Conservation (phyloP, 2,888 invertebrate genomes). For the Xylota segnis region DNA sequence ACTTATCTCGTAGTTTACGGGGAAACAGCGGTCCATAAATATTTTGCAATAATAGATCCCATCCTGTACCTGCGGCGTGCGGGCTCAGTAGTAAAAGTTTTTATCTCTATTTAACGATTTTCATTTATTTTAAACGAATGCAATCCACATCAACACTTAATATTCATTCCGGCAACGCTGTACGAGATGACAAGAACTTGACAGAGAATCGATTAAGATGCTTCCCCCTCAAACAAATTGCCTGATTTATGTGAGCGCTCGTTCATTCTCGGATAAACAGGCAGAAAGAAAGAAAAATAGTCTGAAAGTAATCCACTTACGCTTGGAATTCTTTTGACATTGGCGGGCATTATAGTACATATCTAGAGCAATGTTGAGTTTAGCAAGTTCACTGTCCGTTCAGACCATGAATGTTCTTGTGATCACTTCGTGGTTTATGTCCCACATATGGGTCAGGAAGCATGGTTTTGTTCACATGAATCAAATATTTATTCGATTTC, state of each 20-base stretch:
- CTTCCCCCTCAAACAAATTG: slow-evolving; percentile 32
- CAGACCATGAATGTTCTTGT: neutral
- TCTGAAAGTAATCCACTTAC: slow-evolving; percentile 32
- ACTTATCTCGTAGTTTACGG: slow-evolving; percentile 6
- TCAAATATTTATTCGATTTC: slow-evolving; percentile 7
- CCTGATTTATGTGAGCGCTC: slow-evolving; percentile 15
- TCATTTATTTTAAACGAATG: neutral
- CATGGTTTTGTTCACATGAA: slow-evolving; percentile 25
- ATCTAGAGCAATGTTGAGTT: slow-evolving; percentile 39
- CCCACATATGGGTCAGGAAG: slow-evolving; percentile 47
- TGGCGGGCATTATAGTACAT: neutral
- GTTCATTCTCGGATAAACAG: neutral
- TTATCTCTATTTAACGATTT: neutral
- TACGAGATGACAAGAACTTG: slow-evolving; percentile 43
- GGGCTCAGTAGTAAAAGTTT: neutral
- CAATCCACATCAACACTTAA: slow-evolving; percentile 40
- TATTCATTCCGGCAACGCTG: slow-evolving; percentile 51
- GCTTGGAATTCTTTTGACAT: slow-evolving; percentile 48
- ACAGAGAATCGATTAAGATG: slow-evolving; percentile 42
- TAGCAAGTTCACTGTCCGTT: slow-evolving; percentile 64
- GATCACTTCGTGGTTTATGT: slow-evolving; percentile 3
- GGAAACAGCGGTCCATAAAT: slow-evolving; percentile 11
- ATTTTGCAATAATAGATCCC: neutral
- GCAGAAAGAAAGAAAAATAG: neutral
- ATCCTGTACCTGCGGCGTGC: slow-evolving; percentile 9